Evolutionary conservation across 2,888 invertebrate species (phyloP), one percentile per base, ranked within the genome.

Genomic region (Malacosoma neustria): DNA sequence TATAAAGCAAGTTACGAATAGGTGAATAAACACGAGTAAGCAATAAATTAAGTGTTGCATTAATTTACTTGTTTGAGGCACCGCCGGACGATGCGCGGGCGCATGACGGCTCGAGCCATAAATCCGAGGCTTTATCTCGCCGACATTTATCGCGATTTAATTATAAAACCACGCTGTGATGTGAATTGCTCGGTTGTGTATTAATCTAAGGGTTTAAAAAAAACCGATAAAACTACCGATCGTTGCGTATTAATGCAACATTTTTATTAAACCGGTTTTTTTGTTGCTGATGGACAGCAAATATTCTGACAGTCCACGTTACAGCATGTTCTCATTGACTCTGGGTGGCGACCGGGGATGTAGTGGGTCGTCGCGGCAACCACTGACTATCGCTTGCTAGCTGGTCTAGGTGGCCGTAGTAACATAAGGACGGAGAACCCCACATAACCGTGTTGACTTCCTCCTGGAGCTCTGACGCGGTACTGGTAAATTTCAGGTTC

Each of bases 71-170:
- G 3, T 22, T 9, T 22, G 22, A 22, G 22, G 22, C 22, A 22
- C 22, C 22, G 22, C 6, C 41, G 29, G 39, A 30, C 14, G 35
- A 9, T 15, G 35, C 41, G 33, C 36, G 43, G 43, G 37, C 39
- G 39, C 39, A 36, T 33, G 40, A 32, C 33, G 33, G 37, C 47
- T 9, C 6, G 46, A 48, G 48, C 46, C 36, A 66, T 69, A 67
- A 66, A 63, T 68, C 55, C 50, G 46, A 34, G 42, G 48, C 42
- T 45, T 61, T 65, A 69, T 65, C 65, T 49, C 42, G 31, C 44
- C 60, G 71, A 64, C 67, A 66, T 67, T 73, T 67, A 74, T 65
- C 60, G 67, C 57, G 54, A 62, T 73, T 72, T 74, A 72, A 75
- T 76, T 73, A 73, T 63, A 54, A 59, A 49, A 52, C 45, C 51